Conservation (phyloP, 2,113 vertebrate genomes). For the Suricata suricatta region DNA sequence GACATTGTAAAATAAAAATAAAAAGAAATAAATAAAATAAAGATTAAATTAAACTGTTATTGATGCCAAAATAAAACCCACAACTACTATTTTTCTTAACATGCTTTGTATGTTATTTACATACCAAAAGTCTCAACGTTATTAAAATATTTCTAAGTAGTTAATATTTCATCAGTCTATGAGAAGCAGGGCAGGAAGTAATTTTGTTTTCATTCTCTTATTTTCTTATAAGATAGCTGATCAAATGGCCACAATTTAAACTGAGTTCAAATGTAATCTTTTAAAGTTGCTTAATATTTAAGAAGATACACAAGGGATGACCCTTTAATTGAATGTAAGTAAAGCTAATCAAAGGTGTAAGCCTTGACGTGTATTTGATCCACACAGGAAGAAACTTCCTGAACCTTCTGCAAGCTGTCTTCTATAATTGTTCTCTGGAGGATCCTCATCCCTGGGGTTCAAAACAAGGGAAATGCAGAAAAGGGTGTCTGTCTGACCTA, state of each 20-base stretch:
- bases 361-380: slow-evolving; percentile 8
- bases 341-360: background rate
- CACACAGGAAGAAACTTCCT: background rate
- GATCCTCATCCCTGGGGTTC: background rate
- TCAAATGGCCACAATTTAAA: background rate
- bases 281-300: background rate
- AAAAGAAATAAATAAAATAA: background rate
- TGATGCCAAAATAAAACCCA: background rate
- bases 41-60: background rate
- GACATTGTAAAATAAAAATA: background rate
- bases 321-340: background rate
- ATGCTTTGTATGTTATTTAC: background rate
- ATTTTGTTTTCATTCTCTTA: background rate
- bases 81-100: background rate
- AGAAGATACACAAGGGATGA: background rate
- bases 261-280: background rate
- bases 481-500: slow-evolving; percentile 41
- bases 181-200: background rate
- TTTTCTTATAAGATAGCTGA: background rate
- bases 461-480: background rate
- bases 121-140: background rate
- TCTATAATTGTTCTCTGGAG: slow-evolving; percentile 61
- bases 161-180: background rate
- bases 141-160: background rate
- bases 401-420: background rate